phyloP scores from a whole-genome alignment of 2,888 invertebrate genomes.

The Melanostoma scalare region DNA sequence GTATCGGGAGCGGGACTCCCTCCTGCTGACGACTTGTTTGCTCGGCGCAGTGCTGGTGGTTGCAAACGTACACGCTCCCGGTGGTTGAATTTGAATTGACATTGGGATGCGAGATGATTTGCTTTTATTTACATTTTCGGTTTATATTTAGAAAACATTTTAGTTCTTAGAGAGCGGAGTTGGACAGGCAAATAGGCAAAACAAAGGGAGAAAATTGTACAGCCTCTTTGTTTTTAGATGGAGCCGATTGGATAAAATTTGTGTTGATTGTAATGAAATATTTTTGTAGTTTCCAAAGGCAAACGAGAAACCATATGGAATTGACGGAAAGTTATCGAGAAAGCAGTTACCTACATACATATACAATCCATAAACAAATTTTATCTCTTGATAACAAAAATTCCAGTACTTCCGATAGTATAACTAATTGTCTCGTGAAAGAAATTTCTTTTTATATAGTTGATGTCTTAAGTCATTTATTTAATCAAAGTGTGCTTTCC shows the following conservation, averaged over 20 bases:
- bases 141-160: conserved; percentile 54
- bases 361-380: no score
- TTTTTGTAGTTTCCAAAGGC: no score
- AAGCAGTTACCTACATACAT: no score
- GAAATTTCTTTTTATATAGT: no score
- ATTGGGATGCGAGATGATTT: conserved; percentile 49
- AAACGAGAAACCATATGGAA: no score
- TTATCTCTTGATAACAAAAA: no score
- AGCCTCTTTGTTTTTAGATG: not conserved
- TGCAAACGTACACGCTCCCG: conserved; percentile 60
- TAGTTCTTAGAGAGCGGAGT: conserved; percentile 26
- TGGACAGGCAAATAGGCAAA: conserved; percentile 1
- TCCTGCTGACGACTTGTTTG: conserved; percentile 67
- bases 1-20: conserved; percentile 36
- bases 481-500: no score
- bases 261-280: no score
- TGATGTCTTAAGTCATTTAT: no score
- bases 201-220: not conserved
- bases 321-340: no score
- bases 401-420: no score
- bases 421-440: no score
- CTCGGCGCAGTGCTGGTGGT: conserved; percentile 60
- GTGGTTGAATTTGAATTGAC: conserved; percentile 70
- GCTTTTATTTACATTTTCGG: conserved; percentile 60
- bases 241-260: not conserved